Base-by-base conservation (phyloP, 2,888 invertebrate genomes). In the Papilio demoleus region DNA sequence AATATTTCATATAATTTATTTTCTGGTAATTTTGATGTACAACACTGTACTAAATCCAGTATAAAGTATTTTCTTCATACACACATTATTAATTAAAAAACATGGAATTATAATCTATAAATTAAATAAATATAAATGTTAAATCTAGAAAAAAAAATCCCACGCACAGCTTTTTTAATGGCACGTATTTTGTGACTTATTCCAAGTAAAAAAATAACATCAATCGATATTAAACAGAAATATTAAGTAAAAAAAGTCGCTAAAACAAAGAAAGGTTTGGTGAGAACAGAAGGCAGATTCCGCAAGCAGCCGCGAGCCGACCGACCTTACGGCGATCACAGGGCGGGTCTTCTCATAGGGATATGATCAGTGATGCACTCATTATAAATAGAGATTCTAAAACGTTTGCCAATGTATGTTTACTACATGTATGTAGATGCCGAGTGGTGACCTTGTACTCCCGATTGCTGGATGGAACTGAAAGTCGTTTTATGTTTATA, bases 401-500 rank as follows among this genome's bases (percentile, higher is more conserved):
- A 87, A 81, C 80, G 79, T 83, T 84, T 87, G 84, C 83, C 86
- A 87, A 86, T 86, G 81, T 80, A 83, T 86, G 85, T 87, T 88
- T 88, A 87, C 83, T 85, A 85, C 80, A 81, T 79, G 75, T 82
- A 84, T 78, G 73, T 81, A 83, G 79, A 77, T 81, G 81, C 79
- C 81, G 81, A 83, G 78, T 82, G 79, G 85, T 86, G 89, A 90
- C 91, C 91, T 91, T 91, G 91, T 80, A 74, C 79, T 87, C 81
- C 83, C 83, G 84, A 83, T 77, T 84, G 81, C 84, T 86, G 81
- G 84, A 87, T 88, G 83, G 83, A 85, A 85, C 84, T 80, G 83
- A 86, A 86, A 86, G 81, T 84, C 80, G 79, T 86, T 88, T 85
- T 83, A 84, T 87, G 90, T 90, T 88, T 90, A 86, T 90, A 91